These are phyloP conservation scores for Aphidius colemani DNA, from an alignment of 2,888 invertebrate genomes.

Conservation along the genomic window DNA sequence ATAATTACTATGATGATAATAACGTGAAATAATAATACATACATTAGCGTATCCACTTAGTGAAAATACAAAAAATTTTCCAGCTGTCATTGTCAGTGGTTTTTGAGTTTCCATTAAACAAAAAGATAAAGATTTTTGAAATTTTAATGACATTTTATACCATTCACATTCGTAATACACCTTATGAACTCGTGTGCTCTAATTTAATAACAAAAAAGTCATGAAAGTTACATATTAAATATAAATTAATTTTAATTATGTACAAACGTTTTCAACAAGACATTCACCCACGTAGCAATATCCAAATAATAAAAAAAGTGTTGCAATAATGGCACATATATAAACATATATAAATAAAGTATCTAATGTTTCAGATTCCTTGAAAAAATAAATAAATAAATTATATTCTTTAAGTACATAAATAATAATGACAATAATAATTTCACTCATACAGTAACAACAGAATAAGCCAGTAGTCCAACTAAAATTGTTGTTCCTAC, in stretches of 20 bases:
- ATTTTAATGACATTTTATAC: slow-evolving; percentile 62
- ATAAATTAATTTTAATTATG: background rate
- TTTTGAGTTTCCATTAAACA: slow-evolving; percentile 63
- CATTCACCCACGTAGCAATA: slow-evolving; percentile 38
- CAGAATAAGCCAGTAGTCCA: slow-evolving; percentile 38
- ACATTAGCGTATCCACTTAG: slow-evolving; percentile 62
- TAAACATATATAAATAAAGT: slow-evolving; percentile 30
- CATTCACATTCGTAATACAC: slow-evolving; percentile 64
- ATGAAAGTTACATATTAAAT: background rate
- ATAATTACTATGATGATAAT: background rate
- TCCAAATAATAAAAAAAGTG: slow-evolving; percentile 31
- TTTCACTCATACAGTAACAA: slow-evolving; percentile 31
- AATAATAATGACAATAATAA: background rate
- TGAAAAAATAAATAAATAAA: background rate
- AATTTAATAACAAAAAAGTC: background rate
- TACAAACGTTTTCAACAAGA: slow-evolving; percentile 34
- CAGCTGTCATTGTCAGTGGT: slow-evolving; percentile 63
- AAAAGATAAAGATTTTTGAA: slow-evolving; percentile 60
- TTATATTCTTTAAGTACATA: background rate
- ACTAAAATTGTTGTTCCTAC: slow-evolving; percentile 37
- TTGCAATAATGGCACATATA: slow-evolving; percentile 30
- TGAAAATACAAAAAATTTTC: slow-evolving; percentile 63
- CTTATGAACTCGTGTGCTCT: slow-evolving; percentile 61
- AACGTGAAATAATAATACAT: slow-evolving; percentile 38
- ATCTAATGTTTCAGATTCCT: slow-evolving; percentile 29